These are phyloP conservation scores for Spisula subtruncata DNA, from an alignment of 2,888 invertebrate genomes.

Conservation along the genomic window DNA sequence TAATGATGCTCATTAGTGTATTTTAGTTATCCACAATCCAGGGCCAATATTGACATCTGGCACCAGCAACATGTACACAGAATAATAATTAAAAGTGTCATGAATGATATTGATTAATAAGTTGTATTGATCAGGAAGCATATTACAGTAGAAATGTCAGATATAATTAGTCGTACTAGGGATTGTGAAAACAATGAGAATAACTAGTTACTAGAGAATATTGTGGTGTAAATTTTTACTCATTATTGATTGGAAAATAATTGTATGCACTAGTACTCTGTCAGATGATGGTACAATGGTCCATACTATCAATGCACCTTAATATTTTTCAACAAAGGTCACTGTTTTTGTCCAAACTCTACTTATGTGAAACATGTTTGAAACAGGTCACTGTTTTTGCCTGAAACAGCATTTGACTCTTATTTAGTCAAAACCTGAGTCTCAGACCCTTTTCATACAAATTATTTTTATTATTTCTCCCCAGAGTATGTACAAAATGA, in stretches of 20 bases:
- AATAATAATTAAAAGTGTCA: conserved; percentile 54
- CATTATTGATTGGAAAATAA: conserved; percentile 8
- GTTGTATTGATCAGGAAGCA: conserved; percentile 29
- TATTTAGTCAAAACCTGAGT: too few relatives aligned
- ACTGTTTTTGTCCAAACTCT: too few relatives aligned
- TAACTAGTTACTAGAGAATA: neutral
- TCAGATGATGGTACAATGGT: neutral
- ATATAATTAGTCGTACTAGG: neutral
- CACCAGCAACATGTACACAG: conserved; percentile 35
- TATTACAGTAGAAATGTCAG: conserved; percentile 30
- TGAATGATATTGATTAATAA: conserved; percentile 33
- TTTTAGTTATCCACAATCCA: conserved; percentile 55
- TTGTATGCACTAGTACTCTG: neutral
- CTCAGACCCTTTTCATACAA: too few relatives aligned
- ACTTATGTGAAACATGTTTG: too few relatives aligned
- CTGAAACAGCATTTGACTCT: too few relatives aligned
- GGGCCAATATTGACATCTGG: conserved; percentile 50
- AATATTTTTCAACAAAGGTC: too few relatives aligned
- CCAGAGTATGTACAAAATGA: too few relatives aligned
- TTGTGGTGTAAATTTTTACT: neutral
- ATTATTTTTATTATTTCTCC: too few relatives aligned
- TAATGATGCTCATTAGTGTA: conserved; percentile 15
- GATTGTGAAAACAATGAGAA: neutral
- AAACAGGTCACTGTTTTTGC: too few relatives aligned
- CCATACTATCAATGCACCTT: too few relatives aligned